These are phyloP conservation scores for Drosophila ananassae DNA, from an alignment of 1,140 invertebrate species.

Conservation along the genomic window DNA sequence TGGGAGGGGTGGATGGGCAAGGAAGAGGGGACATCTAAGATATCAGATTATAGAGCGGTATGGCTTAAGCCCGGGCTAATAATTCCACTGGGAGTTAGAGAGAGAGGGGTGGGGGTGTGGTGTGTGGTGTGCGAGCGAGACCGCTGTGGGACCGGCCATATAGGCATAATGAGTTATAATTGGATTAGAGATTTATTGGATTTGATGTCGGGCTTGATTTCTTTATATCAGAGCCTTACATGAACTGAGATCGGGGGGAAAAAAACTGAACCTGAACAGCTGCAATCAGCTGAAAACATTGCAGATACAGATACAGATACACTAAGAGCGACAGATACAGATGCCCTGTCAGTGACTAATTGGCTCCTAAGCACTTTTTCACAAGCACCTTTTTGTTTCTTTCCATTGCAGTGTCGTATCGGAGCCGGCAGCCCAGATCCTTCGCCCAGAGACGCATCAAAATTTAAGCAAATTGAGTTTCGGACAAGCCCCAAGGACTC, in stretches of 20 bases:
- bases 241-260: constrained; percentile 9
- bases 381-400: constrained; percentile 1
- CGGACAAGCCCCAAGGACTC: constrained; percentile 39
- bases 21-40: constrained; percentile 62
- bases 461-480: constrained; percentile 74
- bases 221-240: constrained; percentile 55
- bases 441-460: constrained; percentile 65
- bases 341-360: constrained; percentile 60
- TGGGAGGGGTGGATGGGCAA: background rate
- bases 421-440: constrained; percentile 19
- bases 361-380: constrained; percentile 21
- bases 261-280: constrained; percentile 13
- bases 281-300: constrained; percentile 11
- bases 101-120: background rate
- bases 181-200: constrained; percentile 80
- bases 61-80: constrained; percentile 73
- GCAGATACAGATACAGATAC: constrained; percentile 1
- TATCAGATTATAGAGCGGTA: constrained; percentile 71
- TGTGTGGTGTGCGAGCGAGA: constrained; percentile 18
- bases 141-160: constrained; percentile 58
- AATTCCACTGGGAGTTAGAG: constrained; percentile 43
- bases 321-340: too few relatives aligned
- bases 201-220: constrained; percentile 65
- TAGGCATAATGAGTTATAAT: constrained; percentile 81
- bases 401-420: constrained; percentile 49